Base-by-base conservation (phyloP, 2,797 vertebrate genomes). In the Betta splendens region DNA sequence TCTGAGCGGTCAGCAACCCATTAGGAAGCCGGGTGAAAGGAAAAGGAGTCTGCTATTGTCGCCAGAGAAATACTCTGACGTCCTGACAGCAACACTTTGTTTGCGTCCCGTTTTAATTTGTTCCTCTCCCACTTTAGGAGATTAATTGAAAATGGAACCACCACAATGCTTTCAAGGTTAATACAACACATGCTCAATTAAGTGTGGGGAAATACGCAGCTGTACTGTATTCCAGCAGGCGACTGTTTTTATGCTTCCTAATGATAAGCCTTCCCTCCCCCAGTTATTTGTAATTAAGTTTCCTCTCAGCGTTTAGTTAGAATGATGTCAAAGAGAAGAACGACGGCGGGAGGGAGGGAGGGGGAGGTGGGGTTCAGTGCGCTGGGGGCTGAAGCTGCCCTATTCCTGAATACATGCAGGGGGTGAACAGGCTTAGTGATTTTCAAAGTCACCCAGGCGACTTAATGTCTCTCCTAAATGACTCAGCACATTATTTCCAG, bases 401-500 rank as follows among this genome's bases (percentile, higher is more conserved):
- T 65, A 35, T 70, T 86, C 83, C 78, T 84, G 81, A 75, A 74
- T 80, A 67, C 77, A 85, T 78, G 70, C 23, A 66, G 67, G 84
- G 77, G 75, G 62, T 79, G 77, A 84, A 71, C 81, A 66, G 80
- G 83, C 77, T 86, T 86, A 87, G 85, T 82, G 75, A 81, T 85
- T 86, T 77, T 89, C 86, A 85, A 87, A 89, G 86, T 89, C 86
- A 87, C 82, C 83, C 85, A 83, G 76, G 85, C 83, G 32, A 66
- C 77, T 81, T 89, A 87, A 88, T 88, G 76, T 86, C 83, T 87
- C 77, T 72, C 78, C 68, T 78, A 83, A 87, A 88, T 89, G 89
- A 90, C 75, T 91, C 88, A 82, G 89, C 89, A 87, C 76, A 84
- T 89, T 85, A 82, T 85, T 84, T 87, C 80, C 83, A 83, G 74